phyloP scores from a whole-genome alignment of 2,113 vertebrate species.

The Albula glossodonta region DNA sequence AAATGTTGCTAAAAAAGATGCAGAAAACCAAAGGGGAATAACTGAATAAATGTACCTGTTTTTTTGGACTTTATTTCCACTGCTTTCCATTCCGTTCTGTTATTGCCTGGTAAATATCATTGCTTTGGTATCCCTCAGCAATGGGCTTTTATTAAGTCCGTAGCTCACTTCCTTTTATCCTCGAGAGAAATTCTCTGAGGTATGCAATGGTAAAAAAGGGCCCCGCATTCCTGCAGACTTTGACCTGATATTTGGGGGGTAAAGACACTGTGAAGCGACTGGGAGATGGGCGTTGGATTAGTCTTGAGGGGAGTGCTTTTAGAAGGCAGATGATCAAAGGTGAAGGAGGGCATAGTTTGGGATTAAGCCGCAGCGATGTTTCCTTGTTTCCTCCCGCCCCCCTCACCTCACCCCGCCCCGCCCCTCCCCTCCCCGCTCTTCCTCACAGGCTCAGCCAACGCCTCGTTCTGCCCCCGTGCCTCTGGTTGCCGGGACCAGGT shows the following conservation, averaged over 20 bases:
- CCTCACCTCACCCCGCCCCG: not conserved
- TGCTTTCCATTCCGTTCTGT: too few relatives aligned
- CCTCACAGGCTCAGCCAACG: constrained; percentile 75
- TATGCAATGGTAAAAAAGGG: not conserved
- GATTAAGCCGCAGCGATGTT: not conserved
- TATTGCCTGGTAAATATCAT: not conserved
- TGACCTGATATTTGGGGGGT: not conserved
- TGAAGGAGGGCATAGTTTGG: not conserved
- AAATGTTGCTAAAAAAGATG: too few relatives aligned
- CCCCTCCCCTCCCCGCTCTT: not conserved
- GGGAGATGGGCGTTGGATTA: constrained; percentile 38
- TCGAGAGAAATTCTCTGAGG: not conserved
- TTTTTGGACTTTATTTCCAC: too few relatives aligned
- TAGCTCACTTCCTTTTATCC: too few relatives aligned
- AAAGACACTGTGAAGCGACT: not conserved
- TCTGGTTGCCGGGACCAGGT: constrained; percentile 84
- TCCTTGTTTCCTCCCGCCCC: not conserved
- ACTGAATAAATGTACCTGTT: too few relatives aligned
- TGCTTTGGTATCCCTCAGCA: not conserved
- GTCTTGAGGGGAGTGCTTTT: not conserved
- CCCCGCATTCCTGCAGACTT: not conserved
- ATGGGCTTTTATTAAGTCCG: not conserved
- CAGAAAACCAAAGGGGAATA: too few relatives aligned
- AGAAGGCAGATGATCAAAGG: constrained; percentile 43
- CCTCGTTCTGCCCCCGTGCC: constrained; percentile 82